These are phyloP conservation scores for Oceanites oceanicus DNA, from an alignment of 2,113 vertebrate species.

Conservation along the genomic window DNA sequence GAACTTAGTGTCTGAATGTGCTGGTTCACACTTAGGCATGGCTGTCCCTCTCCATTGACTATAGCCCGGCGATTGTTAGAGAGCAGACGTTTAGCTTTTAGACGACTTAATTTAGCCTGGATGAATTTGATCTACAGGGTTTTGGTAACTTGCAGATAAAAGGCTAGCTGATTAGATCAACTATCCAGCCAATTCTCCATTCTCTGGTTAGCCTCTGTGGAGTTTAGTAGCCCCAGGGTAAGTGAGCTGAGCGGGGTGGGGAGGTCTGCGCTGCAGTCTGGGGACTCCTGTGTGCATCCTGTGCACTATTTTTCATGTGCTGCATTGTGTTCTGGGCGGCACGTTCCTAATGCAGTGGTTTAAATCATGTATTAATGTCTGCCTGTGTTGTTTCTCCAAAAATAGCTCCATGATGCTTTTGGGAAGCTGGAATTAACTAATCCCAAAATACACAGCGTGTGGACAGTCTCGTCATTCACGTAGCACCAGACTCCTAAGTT, in stretches of 20 bases:
- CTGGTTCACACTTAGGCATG: background rate
- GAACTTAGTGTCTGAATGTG: background rate
- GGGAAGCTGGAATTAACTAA: background rate
- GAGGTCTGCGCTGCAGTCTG: background rate
- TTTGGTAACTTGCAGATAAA: background rate
- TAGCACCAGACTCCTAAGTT: background rate
- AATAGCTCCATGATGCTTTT: background rate
- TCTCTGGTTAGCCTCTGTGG: background rate
- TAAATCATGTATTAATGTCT: background rate
- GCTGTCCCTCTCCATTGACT: background rate
- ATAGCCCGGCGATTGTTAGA: background rate
- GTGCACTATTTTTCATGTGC: background rate
- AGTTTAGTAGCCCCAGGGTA: background rate
- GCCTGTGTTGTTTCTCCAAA: background rate
- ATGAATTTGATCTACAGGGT: background rate
- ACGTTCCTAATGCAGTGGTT: background rate
- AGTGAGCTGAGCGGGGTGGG: background rate
- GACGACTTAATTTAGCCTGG: background rate
- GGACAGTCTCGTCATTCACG: background rate
- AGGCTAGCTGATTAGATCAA: background rate
- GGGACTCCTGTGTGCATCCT: background rate
- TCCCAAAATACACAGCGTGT: background rate
- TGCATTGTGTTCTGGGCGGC: rapidly evolving
- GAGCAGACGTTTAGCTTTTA: background rate
- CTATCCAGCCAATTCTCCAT: background rate